Conservation (phyloP, 2,888 invertebrate genomes). For the Epinotia nisella region DNA sequence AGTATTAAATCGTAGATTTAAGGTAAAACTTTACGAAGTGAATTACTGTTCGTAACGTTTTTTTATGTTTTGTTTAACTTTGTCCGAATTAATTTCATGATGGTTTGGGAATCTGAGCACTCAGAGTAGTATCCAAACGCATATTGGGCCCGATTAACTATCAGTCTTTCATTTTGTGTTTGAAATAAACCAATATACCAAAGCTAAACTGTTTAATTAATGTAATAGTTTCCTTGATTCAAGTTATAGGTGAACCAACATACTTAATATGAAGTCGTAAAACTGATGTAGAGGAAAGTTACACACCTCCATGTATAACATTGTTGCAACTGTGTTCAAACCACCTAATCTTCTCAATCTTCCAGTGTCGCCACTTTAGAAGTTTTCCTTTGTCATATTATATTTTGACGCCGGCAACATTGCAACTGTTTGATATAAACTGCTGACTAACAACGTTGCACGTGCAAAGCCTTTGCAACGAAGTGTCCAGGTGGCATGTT, state of each 20-base stretch:
- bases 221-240: background rate
- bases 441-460: conserved; percentile 33
- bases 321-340: conserved; percentile 30
- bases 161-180: conserved; percentile 83
- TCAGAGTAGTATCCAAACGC: conserved; percentile 70
- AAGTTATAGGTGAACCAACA: background rate
- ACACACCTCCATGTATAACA: conserved; percentile 11
- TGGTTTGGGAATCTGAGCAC: conserved; percentile 74
- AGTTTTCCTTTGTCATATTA: conserved; percentile 47
- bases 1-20: conserved; percentile 81
- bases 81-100: conserved; percentile 80
- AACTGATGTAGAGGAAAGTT: conserved; percentile 14
- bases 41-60: conserved; percentile 81
- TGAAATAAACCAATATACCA: conserved; percentile 82
- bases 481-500: conserved; percentile 27
- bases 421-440: conserved; percentile 38
- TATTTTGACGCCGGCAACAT: conserved; percentile 40
- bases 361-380: conserved; percentile 30
- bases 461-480: conserved; percentile 17
- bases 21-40: conserved; percentile 73
- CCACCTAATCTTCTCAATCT: conserved; percentile 26
- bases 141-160: conserved; percentile 78
- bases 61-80: conserved; percentile 81
- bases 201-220: background rate
- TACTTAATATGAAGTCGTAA: background rate